Conservation (phyloP, 1,140 invertebrate species). For the Microplitis mediator region DNA sequence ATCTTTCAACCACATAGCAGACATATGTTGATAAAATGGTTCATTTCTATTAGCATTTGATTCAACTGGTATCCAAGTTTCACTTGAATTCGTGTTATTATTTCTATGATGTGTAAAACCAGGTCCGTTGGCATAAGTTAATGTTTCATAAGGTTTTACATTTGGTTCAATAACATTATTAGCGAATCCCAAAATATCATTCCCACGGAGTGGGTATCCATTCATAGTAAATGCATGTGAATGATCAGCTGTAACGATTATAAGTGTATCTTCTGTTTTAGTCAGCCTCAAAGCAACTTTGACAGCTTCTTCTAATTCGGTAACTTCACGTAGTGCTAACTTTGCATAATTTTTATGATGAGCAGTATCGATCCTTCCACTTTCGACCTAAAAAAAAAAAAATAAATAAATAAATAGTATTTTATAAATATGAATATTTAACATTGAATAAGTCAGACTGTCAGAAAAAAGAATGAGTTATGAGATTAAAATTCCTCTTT, state of each 20-base stretch:
- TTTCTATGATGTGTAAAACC: conserved; percentile 56
- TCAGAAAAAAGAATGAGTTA: not conserved
- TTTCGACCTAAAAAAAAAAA: conserved; percentile 61
- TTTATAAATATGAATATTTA: no score
- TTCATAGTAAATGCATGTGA: conserved; percentile 74
- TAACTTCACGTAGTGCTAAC: conserved; percentile 71
- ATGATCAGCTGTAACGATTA: conserved; percentile 80
- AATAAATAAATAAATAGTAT: not conserved
- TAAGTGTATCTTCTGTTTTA: conserved; percentile 69
- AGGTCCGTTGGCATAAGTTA: conserved; percentile 69
- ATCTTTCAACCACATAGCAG: conserved; percentile 56
- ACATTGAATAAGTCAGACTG: no score
- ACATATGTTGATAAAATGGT: conserved; percentile 50
- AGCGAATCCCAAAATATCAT: conserved; percentile 68
- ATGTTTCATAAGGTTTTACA: conserved; percentile 59
- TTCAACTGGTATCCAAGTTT: conserved; percentile 53
- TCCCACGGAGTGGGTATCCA: conserved; percentile 69
- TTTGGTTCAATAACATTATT: conserved; percentile 54
- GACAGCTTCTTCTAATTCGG: conserved; percentile 72
- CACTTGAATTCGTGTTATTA: conserved; percentile 43
- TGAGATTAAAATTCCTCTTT: not conserved
- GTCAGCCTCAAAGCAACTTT: conserved; percentile 64
- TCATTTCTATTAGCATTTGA: conserved; percentile 40
- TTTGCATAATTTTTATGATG: conserved; percentile 77
- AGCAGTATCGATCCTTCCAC: conserved; percentile 80